Evolutionary conservation across 1,140 invertebrate species (phyloP).

Genomic region (Hylaeus anthracinus): DNA sequence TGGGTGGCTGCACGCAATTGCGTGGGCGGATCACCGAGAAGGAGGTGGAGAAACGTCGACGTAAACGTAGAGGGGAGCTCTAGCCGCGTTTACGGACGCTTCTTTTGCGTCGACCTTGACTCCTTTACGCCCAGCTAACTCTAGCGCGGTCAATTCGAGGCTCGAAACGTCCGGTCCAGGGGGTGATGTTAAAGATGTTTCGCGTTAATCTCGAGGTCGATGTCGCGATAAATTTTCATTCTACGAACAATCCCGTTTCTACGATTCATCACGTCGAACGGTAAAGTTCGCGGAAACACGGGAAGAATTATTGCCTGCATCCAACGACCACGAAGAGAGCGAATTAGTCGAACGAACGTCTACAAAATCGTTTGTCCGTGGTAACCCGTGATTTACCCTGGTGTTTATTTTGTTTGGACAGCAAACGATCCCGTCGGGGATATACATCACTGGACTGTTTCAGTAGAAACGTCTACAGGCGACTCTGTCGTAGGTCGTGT

Average conservation of each 20-base stretch:
- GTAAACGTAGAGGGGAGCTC: conserved; percentile 16
- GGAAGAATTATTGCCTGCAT: conserved; percentile 1
- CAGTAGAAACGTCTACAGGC: conserved; percentile 22
- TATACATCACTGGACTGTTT: conserved; percentile 24
- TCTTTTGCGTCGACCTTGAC: conserved; percentile 12
- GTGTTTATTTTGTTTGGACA: background rate
- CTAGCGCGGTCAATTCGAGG: background rate
- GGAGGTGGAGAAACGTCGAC: conserved; percentile 29
- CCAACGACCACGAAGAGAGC: background rate
- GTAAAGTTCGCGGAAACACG: background rate
- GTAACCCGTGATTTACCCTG: too few relatives aligned
- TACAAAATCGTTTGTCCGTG: conserved; percentile 2
- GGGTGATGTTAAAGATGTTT: too few relatives aligned
- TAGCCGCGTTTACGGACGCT: conserved; percentile 13
- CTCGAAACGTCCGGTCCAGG: background rate
- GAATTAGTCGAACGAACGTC: conserved; percentile 8
- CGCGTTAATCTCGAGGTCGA: background rate
- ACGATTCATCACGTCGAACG: conserved; percentile 1
- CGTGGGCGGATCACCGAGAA: conserved; percentile 52
- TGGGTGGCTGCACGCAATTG: conserved; percentile 61
- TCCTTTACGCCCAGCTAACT: conserved; percentile 3
- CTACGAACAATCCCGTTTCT: background rate
- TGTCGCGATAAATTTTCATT: background rate
- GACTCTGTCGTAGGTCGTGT: conserved; percentile 51
- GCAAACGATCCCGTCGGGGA: background rate